Base-by-base conservation (phyloP, 2,888 invertebrate genomes). In the Trachelus stipa region DNA sequence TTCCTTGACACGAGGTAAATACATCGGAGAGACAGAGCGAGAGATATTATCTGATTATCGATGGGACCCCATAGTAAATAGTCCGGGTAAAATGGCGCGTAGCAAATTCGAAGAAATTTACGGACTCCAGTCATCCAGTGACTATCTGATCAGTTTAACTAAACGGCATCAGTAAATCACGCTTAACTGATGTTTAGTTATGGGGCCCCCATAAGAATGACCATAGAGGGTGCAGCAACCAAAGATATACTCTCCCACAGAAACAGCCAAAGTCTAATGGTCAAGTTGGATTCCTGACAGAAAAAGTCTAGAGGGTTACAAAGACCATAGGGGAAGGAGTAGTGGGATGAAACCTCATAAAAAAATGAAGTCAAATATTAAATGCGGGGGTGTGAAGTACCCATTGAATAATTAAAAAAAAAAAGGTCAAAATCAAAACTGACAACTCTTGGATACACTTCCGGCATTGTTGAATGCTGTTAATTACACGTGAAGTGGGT, bases 71-170 rank as follows among this genome's bases (percentile, higher is more conserved):
- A 40, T 40, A 6, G 15, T 40, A 40, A 40, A 40, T 40, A 40
- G 40, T 4, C 40, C 4, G 40, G 40, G 15, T 40, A 40, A 40
- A 40, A 40, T 40, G 40, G 40, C 40, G 40, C 40, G 40, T 40
- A 40, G 15, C 40, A 6, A 40, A 40, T 15, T 40, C 40, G 40
- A 40, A 15, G 40, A 15, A 40, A 40, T 40, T 40, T 40, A 40
- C 40, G 40, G 6, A 40, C 40, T 40, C 40, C 15, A 40, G 15
- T 40, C 15, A 15, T 40, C 15, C 15, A 40, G 15, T 40, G 40
- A 79, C 83, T 89, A 89, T 90, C 88, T 87, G 88, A 89, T 90
- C 89, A 88, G 86, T 89, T 88, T 85, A 87, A 87, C 86, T 87
- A 87, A 89, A 89, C 85, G 83, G 84, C 88, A 84, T 79, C 86